Percentiles rank a stretch among this genome's conserved stretches.
These are phyloP conservation scores for Parotocinclus haroldoi DNA, from an alignment of 2,797 vertebrate species.

Conservation along the genomic window DNA sequence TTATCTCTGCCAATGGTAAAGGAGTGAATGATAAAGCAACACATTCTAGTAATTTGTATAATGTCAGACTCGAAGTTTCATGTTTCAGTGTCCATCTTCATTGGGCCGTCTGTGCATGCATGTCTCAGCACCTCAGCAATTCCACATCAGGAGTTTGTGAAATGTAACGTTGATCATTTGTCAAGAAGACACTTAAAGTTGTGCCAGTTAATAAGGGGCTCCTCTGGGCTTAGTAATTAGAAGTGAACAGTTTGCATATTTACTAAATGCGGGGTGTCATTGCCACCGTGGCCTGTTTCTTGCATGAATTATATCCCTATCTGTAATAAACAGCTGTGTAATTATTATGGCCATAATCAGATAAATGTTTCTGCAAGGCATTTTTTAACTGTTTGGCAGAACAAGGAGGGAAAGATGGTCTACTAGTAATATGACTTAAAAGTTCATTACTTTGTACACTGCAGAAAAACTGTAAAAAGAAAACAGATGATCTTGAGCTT, in stretches of 20 bases:
- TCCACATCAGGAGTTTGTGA: slow-evolving; percentile 87
- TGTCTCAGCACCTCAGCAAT: slow-evolving; percentile 92
- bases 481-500: no score
- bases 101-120: slow-evolving; percentile 83
- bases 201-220: slow-evolving; percentile 96
- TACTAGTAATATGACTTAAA: slow-evolving; percentile 67
- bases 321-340: slow-evolving; percentile 98
- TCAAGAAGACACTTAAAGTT: slow-evolving; percentile 98
- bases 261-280: slow-evolving; percentile 96
- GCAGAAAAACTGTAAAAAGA: no score
- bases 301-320: slow-evolving; percentile 99
- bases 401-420: slow-evolving; percentile 73
- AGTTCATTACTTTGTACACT: no score
- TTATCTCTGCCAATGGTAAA: slow-evolving; percentile 43
- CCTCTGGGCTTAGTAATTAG: slow-evolving; percentile 96
- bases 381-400: slow-evolving; percentile 82
- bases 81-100: slow-evolving; percentile 83
- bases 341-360: slow-evolving; percentile 98
- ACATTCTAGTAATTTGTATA: slow-evolving; percentile 69
- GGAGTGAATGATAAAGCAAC: slow-evolving; percentile 55
- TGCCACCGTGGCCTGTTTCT: slow-evolving; percentile 95
- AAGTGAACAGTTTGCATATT: slow-evolving; percentile 97
- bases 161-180: slow-evolving; percentile 99
- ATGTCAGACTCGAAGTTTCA: slow-evolving; percentile 54
- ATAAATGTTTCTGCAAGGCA: slow-evolving; percentile 90